Evolutionary conservation across 2,113 vertebrate genomes (phyloP).

Genomic region (Gnathonemus longibarbis): DNA sequence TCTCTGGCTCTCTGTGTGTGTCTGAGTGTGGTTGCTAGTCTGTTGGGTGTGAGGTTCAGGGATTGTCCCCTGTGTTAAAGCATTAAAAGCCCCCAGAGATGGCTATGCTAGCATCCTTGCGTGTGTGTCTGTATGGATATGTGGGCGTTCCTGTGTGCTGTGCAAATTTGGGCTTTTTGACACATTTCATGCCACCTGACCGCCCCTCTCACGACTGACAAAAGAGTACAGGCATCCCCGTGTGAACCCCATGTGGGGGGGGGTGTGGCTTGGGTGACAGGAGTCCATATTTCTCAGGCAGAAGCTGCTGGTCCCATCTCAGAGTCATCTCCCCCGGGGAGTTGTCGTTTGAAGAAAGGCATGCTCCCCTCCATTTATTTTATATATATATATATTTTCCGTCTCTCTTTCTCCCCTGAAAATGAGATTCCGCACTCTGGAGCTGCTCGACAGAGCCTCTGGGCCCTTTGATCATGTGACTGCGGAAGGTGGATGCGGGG

Average conservation of each 20-base stretch:
- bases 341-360: constrained; percentile 7
- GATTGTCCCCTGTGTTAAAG: background rate
- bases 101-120: background rate
- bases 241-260: background rate
- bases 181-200: constrained; percentile 1
- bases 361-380: background rate
- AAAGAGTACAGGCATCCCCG: background rate
- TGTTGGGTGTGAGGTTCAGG: background rate
- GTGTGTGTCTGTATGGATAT: background rate
- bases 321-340: constrained; percentile 7
- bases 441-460: constrained; percentile 46
- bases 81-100: background rate
- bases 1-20: background rate
- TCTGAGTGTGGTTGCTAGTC: background rate
- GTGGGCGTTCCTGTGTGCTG: background rate
- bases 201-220: background rate
- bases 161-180: background rate
- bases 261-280: background rate
- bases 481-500: background rate
- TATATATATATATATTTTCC: constrained; percentile 10
- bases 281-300: background rate
- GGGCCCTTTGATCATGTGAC: constrained; percentile 52
- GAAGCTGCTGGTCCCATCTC: constrained; percentile 18
- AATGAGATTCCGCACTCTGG: constrained; percentile 60
- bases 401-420: constrained; percentile 31